Conservation (phyloP, 2,797 vertebrate species). For the Hypotaenidia philippensis region DNA sequence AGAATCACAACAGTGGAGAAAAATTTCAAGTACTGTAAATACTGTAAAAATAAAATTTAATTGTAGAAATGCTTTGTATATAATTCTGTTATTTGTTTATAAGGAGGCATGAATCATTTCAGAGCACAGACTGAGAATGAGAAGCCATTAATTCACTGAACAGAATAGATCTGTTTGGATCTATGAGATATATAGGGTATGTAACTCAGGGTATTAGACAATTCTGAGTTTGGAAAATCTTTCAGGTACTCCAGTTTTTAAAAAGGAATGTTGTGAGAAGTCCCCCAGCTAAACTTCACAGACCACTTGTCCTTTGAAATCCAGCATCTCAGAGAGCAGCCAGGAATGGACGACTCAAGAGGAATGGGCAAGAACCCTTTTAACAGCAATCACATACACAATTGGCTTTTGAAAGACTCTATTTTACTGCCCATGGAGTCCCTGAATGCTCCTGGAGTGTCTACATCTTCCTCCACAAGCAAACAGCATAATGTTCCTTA, state of each 20-base stretch:
- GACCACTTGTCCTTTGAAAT: background rate
- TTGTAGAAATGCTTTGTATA: background rate
- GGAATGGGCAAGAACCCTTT: background rate
- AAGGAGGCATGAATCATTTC: background rate
- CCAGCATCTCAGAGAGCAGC: background rate
- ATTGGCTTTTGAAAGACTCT: background rate
- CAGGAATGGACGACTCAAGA: background rate
- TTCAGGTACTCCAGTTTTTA: background rate
- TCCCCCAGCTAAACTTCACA: background rate
- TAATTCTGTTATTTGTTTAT: background rate
- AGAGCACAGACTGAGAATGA: background rate
- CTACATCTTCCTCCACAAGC: background rate
- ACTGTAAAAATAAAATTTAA: background rate
- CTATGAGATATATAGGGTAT: background rate
- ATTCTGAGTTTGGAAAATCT: background rate
- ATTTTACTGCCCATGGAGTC: background rate
- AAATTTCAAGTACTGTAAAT: background rate
- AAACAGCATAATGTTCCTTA: background rate
- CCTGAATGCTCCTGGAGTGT: background rate
- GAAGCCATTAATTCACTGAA: slow-evolving; percentile 3
- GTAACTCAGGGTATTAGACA: background rate
- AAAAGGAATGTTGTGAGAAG: background rate
- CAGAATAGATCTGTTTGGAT: background rate
- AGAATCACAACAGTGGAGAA: background rate
- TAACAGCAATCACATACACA: background rate